Conservation (phyloP, 2,888 invertebrate genomes). For the Nymphalis c-album region DNA sequence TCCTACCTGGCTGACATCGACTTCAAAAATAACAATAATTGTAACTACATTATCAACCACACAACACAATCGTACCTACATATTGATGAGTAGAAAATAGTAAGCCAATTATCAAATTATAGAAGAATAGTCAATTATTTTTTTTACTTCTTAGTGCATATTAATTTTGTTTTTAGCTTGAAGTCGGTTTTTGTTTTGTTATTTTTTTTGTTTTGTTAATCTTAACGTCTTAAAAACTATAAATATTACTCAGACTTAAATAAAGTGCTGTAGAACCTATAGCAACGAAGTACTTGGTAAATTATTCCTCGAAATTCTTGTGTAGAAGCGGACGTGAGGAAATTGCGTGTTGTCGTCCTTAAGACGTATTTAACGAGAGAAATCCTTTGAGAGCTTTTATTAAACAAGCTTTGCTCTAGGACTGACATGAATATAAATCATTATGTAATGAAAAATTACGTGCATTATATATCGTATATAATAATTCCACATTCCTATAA, state of each 20-base stretch:
- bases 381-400: conserved; percentile 12
- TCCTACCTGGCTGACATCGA: no score
- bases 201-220: no score
- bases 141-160: no score
- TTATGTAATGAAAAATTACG: background rate
- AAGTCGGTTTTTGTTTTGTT: no score
- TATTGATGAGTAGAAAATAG: no score
- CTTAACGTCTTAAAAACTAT: no score
- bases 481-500: background rate
- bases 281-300: background rate
- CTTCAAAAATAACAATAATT: no score
- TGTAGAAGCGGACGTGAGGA: conserved; percentile 12
- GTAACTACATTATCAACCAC: no score
- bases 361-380: conserved; percentile 3
- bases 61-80: no score
- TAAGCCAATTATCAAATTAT: no score
- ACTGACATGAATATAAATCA: conserved; percentile 18
- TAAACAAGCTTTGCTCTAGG: conserved; percentile 11
- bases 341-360: conserved; percentile 12
- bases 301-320: conserved; percentile 14
- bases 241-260: background rate
- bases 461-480: background rate
- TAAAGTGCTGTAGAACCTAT: background rate
- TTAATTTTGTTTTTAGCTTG: no score
- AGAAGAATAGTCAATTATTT: no score